Conservation (phyloP, 2,888 invertebrate genomes). For the Troglohyphantes excavatus region DNA sequence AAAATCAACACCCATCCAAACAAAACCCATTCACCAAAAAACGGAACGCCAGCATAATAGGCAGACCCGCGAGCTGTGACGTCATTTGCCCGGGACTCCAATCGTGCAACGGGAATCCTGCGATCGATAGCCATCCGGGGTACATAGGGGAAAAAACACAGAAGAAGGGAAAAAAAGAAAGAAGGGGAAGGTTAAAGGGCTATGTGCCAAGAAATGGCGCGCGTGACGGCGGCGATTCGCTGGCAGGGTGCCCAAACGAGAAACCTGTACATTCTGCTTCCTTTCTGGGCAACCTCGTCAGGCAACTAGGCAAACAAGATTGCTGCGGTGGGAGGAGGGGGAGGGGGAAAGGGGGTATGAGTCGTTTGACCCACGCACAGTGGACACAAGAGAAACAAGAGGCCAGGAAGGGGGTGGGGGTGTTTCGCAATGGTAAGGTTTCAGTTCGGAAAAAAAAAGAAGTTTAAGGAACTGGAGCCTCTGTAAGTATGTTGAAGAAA, state of each 20-base stretch:
- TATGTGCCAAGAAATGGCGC: constrained; percentile 69
- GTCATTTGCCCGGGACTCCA: constrained; percentile 53
- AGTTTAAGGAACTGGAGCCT: no score
- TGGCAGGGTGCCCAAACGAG: constrained; percentile 62
- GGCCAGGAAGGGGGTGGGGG: background rate
- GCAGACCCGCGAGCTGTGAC: constrained; percentile 44
- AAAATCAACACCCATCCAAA: background rate
- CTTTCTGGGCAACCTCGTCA: background rate
- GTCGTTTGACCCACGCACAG: constrained; percentile 14
- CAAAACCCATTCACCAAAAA: constrained; percentile 23
- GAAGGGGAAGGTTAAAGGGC: constrained; percentile 57
- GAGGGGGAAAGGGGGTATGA: background rate
- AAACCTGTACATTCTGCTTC: constrained; percentile 71
- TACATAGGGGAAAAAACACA: constrained; percentile 41
- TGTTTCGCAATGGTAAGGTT: no score
- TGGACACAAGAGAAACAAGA: background rate
- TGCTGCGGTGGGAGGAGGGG: background rate
- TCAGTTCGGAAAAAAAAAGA: no score
- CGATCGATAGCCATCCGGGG: constrained; percentile 53
- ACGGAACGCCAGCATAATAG: background rate
- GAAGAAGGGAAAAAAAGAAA: background rate
- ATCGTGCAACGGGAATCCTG: constrained; percentile 30
- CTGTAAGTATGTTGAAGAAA: no score
- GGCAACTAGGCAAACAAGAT: background rate
- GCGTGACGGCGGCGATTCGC: constrained; percentile 56